phyloP scores from a whole-genome alignment of 2,113 vertebrate genomes.

The Leiothrix lutea region DNA sequence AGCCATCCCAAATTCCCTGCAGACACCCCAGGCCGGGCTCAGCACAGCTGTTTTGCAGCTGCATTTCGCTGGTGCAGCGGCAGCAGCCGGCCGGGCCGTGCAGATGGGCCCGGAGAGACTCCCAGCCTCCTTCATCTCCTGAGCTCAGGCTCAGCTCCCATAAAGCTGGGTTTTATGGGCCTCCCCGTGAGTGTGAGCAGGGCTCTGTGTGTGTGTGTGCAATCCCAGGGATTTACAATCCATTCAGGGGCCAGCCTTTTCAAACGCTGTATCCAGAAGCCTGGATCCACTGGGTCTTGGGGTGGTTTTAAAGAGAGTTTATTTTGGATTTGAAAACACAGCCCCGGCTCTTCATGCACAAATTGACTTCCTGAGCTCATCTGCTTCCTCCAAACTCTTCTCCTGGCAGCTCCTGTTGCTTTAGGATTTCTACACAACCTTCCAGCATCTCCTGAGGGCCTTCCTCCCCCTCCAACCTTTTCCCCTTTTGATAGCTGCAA shows the following conservation, averaged over 20 bases:
- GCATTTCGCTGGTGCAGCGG: not conserved
- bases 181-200: not conserved
- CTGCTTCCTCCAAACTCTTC: not conserved
- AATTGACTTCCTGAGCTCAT: not conserved
- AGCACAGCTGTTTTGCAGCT: conserved; percentile 21
- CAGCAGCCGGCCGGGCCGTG: not conserved
- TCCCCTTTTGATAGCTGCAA: not conserved
- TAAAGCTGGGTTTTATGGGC: not conserved
- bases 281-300: not conserved
- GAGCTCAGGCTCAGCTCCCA: not conserved
- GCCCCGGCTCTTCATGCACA: not conserved
- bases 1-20: not conserved
- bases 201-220: not conserved
- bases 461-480: not conserved
- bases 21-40: not conserved
- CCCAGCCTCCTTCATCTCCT: not conserved
- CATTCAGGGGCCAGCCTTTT: not conserved
- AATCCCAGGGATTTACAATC: not conserved
- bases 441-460: not conserved
- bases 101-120: not conserved
- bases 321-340: conserved; percentile 6
- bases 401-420: not conserved
- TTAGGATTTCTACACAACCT: not conserved
- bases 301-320: not conserved
- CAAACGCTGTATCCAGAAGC: conserved; percentile 6